A percentile compares a stretch with the other conserved stretches of the same genome.
phyloP scores from a whole-genome alignment of 2,797 vertebrate species.

The Eremophila alpestris region DNA sequence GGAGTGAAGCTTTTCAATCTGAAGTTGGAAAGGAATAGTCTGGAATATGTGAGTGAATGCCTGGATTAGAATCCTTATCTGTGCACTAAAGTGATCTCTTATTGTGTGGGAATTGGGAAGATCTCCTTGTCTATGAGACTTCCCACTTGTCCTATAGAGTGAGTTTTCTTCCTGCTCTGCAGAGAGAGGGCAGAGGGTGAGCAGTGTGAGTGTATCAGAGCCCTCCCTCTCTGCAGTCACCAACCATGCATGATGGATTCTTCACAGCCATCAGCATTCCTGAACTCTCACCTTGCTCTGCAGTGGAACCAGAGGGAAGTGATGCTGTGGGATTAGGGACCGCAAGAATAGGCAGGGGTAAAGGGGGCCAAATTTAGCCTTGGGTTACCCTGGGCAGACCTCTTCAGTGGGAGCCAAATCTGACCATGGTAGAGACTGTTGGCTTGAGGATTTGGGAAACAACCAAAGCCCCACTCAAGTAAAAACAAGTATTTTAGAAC shows the following conservation, averaged over 20 bases:
- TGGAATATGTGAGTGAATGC: not conserved
- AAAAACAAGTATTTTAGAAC: not conserved
- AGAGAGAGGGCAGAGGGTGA: accelerated
- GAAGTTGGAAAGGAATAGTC: not conserved
- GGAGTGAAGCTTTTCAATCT: not conserved
- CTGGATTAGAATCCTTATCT: not conserved
- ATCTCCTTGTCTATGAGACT: not conserved
- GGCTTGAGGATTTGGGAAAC: not conserved
- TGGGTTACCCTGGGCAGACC: not conserved
- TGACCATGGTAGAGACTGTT: accelerated
- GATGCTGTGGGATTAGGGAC: no score
- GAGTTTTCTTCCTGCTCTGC: not conserved
- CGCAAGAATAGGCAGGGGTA: not conserved
- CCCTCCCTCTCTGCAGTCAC: not conserved
- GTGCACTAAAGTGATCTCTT: not conserved
- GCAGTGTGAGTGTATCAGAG: accelerated
- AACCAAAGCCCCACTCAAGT: not conserved
- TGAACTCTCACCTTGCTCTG: not conserved
- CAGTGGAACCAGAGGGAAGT: not conserved
- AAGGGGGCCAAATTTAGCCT: not conserved
- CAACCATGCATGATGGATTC: accelerated
- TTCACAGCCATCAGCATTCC: not conserved
- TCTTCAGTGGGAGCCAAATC: not conserved
- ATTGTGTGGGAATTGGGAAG: not conserved
- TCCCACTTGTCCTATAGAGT: not conserved